Percentiles rank a stretch among this genome's conserved stretches.
Evolutionary conservation across 2,113 vertebrate genomes (phyloP).

Genomic region (Microcebus ravelobensis): DNA sequence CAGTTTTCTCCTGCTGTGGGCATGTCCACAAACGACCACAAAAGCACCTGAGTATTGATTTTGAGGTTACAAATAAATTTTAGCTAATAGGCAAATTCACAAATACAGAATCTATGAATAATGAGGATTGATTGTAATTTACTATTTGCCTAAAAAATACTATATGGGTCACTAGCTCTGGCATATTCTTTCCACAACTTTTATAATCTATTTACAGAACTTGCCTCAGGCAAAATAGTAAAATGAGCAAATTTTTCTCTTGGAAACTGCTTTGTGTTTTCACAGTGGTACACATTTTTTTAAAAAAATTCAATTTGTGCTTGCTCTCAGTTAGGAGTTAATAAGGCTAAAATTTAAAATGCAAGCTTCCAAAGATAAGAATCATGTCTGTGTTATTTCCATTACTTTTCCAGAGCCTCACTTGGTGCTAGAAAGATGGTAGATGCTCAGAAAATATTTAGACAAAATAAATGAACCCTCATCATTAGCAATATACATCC

Average conservation of each 20-base stretch:
- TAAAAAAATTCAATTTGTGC: neutral
- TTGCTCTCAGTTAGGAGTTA: slow-evolving; percentile 1
- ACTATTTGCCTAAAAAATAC: slow-evolving; percentile 23
- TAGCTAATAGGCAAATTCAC: neutral
- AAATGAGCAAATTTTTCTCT: neutral
- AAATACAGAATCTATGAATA: neutral
- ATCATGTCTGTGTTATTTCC: neutral
- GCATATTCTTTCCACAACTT: slow-evolving; percentile 12
- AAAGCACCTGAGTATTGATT: neutral
- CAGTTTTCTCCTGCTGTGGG: neutral
- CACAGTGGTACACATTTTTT: neutral
- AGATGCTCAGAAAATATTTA: neutral
- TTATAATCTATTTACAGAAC: slow-evolving; percentile 36
- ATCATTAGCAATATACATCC: neutral
- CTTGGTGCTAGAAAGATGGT: neutral
- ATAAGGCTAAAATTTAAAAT: slow-evolving; percentile 31
- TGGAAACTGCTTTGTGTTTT: neutral
- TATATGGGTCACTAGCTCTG: neutral
- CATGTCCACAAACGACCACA: neutral
- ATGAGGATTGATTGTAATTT: neutral
- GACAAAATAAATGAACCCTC: neutral
- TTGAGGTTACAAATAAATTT: neutral
- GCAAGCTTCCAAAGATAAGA: neutral
- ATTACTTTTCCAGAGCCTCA: neutral
- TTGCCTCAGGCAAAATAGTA: slow-evolving; percentile 12